Conservation (phyloP, 2,113 vertebrate species). For the Rattus rattus region DNA sequence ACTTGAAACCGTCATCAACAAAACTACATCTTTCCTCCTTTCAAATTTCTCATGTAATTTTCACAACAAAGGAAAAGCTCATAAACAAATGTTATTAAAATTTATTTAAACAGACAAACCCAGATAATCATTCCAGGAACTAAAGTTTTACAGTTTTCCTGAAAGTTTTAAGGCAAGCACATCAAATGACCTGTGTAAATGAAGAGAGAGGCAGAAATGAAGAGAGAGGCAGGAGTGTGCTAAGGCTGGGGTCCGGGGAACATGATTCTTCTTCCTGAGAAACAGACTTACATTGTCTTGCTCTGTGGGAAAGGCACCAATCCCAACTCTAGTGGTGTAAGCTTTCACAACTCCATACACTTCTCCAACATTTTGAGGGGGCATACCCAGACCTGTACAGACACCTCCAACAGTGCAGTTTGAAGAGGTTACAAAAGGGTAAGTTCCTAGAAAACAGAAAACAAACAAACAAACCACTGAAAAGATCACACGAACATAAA, state of each 20-base stretch:
- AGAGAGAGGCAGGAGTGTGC: neutral
- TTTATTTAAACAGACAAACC: slow-evolving; percentile 2
- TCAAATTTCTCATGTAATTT: neutral
- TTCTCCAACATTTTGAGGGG: slow-evolving; percentile 95
- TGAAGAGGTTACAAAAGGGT: slow-evolving; percentile 98
- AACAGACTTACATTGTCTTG: slow-evolving; percentile 93
- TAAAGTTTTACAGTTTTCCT: neutral
- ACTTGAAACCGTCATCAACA: neutral
- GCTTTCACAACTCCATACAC: slow-evolving; percentile 98
- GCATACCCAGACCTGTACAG: slow-evolving; percentile 97
- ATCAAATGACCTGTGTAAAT: neutral
- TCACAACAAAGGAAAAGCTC: neutral
- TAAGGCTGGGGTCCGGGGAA: neutral
- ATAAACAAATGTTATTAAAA: neutral
- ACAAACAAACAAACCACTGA: slow-evolving; percentile 63
- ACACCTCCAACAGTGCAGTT: slow-evolving; percentile 99
- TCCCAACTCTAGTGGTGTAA: slow-evolving; percentile 97
- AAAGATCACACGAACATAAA: neutral
- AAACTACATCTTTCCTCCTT: neutral
- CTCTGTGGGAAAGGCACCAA: slow-evolving; percentile 97
- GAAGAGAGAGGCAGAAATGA: neutral
- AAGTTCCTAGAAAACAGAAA: slow-evolving; percentile 90
- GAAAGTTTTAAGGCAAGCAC: neutral
- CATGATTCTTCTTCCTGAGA: neutral
- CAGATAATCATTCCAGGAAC: slow-evolving; percentile 17